Evolutionary conservation across 1,140 invertebrate species (phyloP), one percentile per base, ranked within the genome.

Genomic region (Drosophila ercepeae): DNA sequence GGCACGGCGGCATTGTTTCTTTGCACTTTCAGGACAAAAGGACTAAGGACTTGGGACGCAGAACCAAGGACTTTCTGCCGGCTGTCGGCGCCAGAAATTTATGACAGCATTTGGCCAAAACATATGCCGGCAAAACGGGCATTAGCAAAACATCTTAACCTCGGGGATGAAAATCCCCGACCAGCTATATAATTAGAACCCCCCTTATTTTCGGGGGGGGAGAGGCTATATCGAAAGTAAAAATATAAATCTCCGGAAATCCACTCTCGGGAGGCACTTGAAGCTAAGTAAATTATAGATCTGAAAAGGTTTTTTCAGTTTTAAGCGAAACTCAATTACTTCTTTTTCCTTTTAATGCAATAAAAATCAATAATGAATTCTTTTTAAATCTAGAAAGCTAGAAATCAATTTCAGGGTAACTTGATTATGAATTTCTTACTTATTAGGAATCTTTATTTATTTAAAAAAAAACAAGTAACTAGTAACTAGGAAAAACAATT

Each of bases 91-190:
- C 74, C 51, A 65, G 39, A 65, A 86, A 86, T 86, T 86, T 86
- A 86, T 86, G 81, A 81, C 81, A 86, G 84, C 82, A 81, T 88
- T 86, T 86, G 81, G 82, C 67, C 63, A 77, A 86, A 86, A 81
- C 81, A 86, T 86, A 86, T 86, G 81, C 78, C 78, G 79, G 81
- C 79, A 81, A 65, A 78, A 46, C 46, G 61, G 75, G 79, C 81
- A 86, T 84, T 84, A 84, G 81, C 81, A 76, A 72, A 29, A 27
- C 45, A 36, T 46, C 46, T 50, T 64, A 29, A 49, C 60, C 60
- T 39, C 60, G 36, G 36, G 36, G 36, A 39, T 16, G 36, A 39
- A 39, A 16, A 4, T 39, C 36, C 36, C 14, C 36, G 9, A 3
- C 36, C 36, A 39, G 36, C 36, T 8, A 13, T 16, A 39, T 39